Conservation (phyloP, 2,888 invertebrate species). For the Eueremaeus valkanovi region DNA sequence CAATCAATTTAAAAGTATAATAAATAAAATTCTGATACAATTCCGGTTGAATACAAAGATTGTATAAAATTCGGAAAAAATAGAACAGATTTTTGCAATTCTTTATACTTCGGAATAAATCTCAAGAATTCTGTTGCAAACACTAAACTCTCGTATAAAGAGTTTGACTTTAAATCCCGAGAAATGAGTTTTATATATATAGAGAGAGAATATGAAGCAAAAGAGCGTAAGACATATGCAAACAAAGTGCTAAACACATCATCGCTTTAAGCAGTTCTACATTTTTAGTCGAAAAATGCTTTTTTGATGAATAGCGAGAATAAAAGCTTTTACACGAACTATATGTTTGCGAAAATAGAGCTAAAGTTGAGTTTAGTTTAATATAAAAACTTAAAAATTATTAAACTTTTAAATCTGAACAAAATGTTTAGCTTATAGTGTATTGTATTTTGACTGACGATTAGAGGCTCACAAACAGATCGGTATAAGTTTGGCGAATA, state of each 20-base stretch:
- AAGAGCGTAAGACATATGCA: constrained; percentile 26
- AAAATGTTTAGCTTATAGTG: not conserved
- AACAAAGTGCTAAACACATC: not conserved
- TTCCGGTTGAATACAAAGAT: not conserved
- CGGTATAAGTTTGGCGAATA: not conserved
- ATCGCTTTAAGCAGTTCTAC: constrained; percentile 2
- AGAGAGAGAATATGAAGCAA: not conserved
- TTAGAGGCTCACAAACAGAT: not conserved
- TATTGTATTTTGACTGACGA: not conserved
- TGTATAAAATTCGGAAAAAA: not conserved
- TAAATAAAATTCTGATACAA: not conserved
- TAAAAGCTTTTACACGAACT: not conserved
- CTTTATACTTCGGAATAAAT: not conserved
- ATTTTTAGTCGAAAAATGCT: not conserved
- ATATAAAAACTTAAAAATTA: no score
- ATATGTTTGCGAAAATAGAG: not conserved
- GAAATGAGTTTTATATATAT: not conserved
- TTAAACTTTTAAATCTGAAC: not conserved
- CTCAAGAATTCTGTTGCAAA: not conserved
- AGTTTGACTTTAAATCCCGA: not conserved
- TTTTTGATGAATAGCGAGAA: constrained; percentile 26
- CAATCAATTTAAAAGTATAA: constrained; percentile 1
- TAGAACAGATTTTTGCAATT: not conserved
- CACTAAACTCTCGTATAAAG: not conserved
- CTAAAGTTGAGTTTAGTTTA: not conserved